Conservation (phyloP, 1,140 invertebrate species). For the Caenorhabditis brenneri region DNA sequence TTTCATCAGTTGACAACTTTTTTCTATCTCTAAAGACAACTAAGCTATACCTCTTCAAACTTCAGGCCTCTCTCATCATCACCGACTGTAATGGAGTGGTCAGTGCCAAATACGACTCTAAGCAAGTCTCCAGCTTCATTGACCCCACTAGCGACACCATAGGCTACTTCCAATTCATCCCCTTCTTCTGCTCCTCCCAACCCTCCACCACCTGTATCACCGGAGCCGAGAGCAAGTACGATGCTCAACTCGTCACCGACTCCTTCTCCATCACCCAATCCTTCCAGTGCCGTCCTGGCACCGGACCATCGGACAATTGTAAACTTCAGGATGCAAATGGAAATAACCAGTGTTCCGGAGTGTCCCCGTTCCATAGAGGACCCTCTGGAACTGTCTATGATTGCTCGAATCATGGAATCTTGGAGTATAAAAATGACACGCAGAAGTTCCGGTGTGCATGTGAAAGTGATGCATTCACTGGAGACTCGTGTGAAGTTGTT, state of each 20-base stretch:
- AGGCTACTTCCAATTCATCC: neutral
- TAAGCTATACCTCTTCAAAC: neutral
- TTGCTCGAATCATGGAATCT: neutral
- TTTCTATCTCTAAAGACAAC: too few relatives aligned
- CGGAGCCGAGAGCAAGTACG: neutral
- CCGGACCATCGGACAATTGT: neutral
- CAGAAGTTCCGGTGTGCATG: neutral
- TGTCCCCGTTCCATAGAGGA: neutral
- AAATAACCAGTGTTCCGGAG: neutral
- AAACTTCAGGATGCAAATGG: neutral
- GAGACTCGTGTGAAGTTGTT: neutral
- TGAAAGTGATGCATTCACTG: neutral
- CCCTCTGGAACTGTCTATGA: neutral
- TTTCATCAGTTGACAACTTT: too few relatives aligned
- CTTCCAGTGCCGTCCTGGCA: neutral
- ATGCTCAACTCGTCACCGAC: neutral
- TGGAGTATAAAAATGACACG: neutral
- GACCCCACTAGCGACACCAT: neutral
- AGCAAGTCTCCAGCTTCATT: neutral
- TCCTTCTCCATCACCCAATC: neutral
- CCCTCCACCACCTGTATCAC: neutral
- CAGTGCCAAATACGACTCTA: constrained; percentile 7
- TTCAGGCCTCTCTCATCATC: neutral
- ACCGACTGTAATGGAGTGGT: neutral
- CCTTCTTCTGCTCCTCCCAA: neutral